Conservation (phyloP, 2,113 vertebrate genomes). For the Corydoras sp. region DNA sequence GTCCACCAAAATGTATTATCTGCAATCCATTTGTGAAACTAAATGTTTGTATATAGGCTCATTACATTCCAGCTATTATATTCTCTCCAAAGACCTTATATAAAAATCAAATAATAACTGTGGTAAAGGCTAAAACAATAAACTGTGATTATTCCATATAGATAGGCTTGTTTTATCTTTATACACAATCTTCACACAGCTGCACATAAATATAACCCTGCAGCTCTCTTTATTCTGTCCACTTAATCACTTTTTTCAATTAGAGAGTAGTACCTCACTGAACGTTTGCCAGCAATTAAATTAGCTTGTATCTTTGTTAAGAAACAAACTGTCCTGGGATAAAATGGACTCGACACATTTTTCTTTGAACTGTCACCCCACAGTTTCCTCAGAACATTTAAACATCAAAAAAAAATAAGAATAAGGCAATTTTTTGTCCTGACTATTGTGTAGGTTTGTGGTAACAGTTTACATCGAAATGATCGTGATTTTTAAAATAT, state of each 20-base stretch:
- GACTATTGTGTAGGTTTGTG: too few species aligned
- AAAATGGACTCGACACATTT: too few species aligned
- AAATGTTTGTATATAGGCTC: too few species aligned
- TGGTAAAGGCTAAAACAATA: too few species aligned
- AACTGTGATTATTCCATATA: too few species aligned
- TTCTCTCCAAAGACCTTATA: neutral
- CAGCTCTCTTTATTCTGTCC: conserved; percentile 32
- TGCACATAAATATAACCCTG: conserved; percentile 30
- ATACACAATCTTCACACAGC: neutral
- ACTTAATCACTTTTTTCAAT: conserved; percentile 50
- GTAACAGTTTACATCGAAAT: too few species aligned
- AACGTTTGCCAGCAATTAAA: conserved; percentile 42
- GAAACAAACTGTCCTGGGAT: neutral
- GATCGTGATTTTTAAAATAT: neutral
- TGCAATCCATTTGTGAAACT: too few species aligned
- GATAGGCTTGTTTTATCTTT: neutral
- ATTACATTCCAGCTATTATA: neutral
- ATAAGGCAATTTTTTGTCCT: too few species aligned
- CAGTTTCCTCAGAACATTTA: neutral
- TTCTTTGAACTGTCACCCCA: neutral
- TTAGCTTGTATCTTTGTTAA: conserved; percentile 27
- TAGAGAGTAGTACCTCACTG: conserved; percentile 47
- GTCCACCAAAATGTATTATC: too few species aligned
- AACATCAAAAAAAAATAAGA: too few species aligned
- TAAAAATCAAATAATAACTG: too few species aligned